phyloP scores from a whole-genome alignment of 2,113 vertebrate species.

The Tyrannus savana region DNA sequence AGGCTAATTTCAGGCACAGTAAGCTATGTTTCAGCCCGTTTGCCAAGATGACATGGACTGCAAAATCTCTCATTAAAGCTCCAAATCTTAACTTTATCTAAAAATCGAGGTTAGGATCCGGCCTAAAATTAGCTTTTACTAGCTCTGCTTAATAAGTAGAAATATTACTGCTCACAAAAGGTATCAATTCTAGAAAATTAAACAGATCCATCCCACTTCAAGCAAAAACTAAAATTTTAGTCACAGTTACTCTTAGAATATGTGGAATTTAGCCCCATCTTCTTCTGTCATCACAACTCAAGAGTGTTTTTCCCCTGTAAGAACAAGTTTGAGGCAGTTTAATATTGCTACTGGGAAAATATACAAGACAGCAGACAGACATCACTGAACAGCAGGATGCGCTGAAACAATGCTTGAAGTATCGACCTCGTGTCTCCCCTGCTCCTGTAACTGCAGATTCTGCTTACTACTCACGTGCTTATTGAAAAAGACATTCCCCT shows the following conservation, averaged over 20 bases:
- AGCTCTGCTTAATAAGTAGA: not conserved
- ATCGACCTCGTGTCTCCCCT: not conserved
- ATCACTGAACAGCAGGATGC: not conserved
- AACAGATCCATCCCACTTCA: not conserved
- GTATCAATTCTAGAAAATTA: not conserved
- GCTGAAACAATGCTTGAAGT: not conserved
- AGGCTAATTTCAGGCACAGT: not conserved
- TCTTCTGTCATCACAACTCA: conserved; percentile 13
- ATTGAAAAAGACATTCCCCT: not conserved
- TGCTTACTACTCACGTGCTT: fast-evolving
- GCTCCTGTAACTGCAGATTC: not conserved
- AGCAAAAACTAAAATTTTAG: not conserved
- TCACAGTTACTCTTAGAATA: not conserved
- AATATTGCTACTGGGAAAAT: not conserved
- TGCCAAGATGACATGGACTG: not conserved
- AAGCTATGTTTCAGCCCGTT: not conserved
- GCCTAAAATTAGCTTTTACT: not conserved
- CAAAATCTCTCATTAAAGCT: not conserved
- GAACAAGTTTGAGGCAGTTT: conserved; percentile 25
- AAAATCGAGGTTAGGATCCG: not conserved
- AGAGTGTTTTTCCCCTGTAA: not conserved
- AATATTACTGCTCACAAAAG: not conserved
- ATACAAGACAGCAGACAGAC: not conserved
- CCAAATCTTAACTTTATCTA: not conserved
- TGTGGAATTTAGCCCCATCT: not conserved